Evolutionary conservation across 1,140 invertebrate species (phyloP).

Genomic region (Ooceraea biroi): DNA sequence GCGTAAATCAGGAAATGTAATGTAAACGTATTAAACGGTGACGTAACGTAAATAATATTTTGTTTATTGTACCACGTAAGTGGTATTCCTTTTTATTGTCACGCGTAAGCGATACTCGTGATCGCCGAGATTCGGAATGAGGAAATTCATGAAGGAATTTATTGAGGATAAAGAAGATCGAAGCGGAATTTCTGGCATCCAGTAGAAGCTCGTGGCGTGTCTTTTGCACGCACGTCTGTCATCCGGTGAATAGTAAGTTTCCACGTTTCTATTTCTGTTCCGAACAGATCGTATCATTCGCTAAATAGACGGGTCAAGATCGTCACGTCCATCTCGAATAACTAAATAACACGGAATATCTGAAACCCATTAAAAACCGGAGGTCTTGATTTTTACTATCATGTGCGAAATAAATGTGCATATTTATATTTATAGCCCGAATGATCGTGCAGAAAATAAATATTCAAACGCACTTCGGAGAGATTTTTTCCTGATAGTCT

Average conservation of each 20-base stretch:
- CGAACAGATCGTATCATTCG: constrained; percentile 9
- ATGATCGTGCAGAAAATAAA: constrained; percentile 12
- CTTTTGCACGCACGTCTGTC: constrained; percentile 15
- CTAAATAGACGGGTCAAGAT: constrained; percentile 19
- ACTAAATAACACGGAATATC: constrained; percentile 28
- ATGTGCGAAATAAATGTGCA: constrained; percentile 4
- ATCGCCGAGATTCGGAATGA: too few species aligned
- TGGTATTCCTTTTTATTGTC: constrained; percentile 3
- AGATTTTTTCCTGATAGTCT: constrained; percentile 8
- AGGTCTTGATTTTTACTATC: constrained; percentile 38
- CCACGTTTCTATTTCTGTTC: constrained; percentile 66
- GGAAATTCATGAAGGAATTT: constrained; percentile 6
- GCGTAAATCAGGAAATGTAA: neutral
- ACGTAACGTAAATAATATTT: constrained; percentile 24
- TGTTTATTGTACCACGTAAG: neutral
- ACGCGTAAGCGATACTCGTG: neutral
- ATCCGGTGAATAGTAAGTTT: constrained; percentile 66
- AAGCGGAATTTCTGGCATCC: constrained; percentile 7
- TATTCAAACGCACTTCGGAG: constrained; percentile 5
- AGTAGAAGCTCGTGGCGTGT: too few species aligned
- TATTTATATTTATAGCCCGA: constrained; percentile 26
- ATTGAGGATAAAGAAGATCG: neutral
- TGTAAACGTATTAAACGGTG: neutral
- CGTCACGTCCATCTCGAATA: constrained; percentile 34
- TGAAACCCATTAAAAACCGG: neutral